Evolutionary conservation across 2,888 invertebrate species (phyloP), one percentile per base, ranked within the genome.

Genomic region (Branchellion lobata): DNA sequence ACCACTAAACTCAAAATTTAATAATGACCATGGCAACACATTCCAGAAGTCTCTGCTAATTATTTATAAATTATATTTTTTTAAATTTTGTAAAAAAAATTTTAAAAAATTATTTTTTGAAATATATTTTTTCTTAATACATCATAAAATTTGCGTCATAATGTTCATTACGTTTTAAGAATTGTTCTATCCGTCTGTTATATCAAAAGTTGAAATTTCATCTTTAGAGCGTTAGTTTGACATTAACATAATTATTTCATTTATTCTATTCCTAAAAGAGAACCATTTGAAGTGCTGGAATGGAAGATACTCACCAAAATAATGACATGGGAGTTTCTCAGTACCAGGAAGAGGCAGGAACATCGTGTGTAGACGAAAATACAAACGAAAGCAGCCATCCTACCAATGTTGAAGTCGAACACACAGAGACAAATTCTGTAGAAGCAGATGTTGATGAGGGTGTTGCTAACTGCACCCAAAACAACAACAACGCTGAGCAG

Each of bases 381-480:
- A n/a, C n/a, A n/a, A n/a, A n/a, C n/a, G n/a, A n/a, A n/a, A n/a
- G n/a, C n/a, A n/a, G n/a, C n/a, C n/a, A n/a, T n/a, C n/a, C n/a
- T n/a, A n/a, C n/a, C n/a, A n/a, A n/a, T n/a, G n/a, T n/a, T n/a
- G n/a, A n/a, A n/a, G n/a, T n/a, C n/a, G n/a, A n/a, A n/a, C n/a
- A n/a, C n/a, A n/a, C n/a, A n/a, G n/a, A n/a, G n/a, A n/a, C n/a
- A n/a, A n/a, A n/a, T n/a, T 5, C 40, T 5, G 14, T 14, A 40
- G 40, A 40, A 40, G 40, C 5, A 40, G 40, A 8, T 40, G n/a
- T 31, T 31, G 18, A 69, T 27, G 31, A 69, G 29, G 69, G 31
- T 31, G 18, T 31, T 34, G 24, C 33, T 34, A 73, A 73, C 27
- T 27, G 18, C 73, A 36, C 73, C 34, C 21, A 73, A 27, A 73